Evolutionary conservation across 2,888 invertebrate species (phyloP), one percentile per base, ranked within the genome.

Genomic region (Hirudinaria manillensis): DNA sequence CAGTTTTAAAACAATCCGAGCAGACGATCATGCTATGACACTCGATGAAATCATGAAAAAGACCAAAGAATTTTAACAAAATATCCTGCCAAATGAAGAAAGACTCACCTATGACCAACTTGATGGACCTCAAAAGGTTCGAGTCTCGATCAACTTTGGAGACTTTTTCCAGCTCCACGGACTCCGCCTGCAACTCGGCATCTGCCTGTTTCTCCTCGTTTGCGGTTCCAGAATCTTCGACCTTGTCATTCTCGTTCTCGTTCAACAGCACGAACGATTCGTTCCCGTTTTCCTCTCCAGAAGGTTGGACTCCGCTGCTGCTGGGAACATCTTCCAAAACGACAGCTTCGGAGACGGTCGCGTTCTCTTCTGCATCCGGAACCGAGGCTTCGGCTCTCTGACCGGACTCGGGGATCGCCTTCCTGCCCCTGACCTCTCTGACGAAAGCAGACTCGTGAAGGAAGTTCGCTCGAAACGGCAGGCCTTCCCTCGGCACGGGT

Each of bases 101-200:
- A n/a, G 29, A 71, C 80, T 77, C 78, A 83, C 84, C 84, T 78
- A 84, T 80, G 73, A 84, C 78, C 56, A 82, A 82, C 76, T 81
- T 82, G 32, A 84, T 79, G 61, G 81, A 81, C 66, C 68, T 38
- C 21, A 80, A 76, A 4, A 79, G 71, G 67, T 78, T 77, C n/a
- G 45, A 45, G 13, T 45, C 45, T 45, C 38, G 34, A 34, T 34
- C 71, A 13, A 36, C 75, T n/a, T 32, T 65, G 6, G 4, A 38
- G 10, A 27, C 34, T 10, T 56, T 51, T n/a, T 66, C 67, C 27
- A 13, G 32, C 27, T 32, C 76, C 6, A 21, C 65, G 10, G 3
- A 13, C 21, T 71, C 70, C 61, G 13, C 61, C 13, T 16, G 6
- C 24, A 61, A 16, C 16, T 65, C 68, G 6, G 75, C 68, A 7